Evolutionary conservation across 2,797 vertebrate species (phyloP).

Genomic region (Rhinogobio ventralis): DNA sequence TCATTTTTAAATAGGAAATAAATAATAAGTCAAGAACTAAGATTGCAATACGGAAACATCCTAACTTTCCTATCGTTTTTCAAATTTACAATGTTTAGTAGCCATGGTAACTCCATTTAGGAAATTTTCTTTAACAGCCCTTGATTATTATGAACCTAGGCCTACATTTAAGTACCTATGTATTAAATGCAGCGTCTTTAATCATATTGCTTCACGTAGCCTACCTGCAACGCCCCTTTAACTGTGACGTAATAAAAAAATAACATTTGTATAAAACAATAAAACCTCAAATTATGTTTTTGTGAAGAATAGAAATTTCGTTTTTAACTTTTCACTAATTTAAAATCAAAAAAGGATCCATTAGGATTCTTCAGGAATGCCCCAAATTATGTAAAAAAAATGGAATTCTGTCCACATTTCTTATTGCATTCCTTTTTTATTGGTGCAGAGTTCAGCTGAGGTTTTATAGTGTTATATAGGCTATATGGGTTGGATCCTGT

Average conservation of each 20-base stretch:
- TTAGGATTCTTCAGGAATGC: background rate
- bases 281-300: background rate
- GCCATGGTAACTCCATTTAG: background rate
- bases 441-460: background rate
- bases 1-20: background rate
- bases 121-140: background rate
- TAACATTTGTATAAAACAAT: background rate
- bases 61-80: background rate
- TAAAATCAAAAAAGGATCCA: background rate
- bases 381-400: background rate
- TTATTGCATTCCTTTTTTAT: background rate
- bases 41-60: background rate
- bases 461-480: background rate
- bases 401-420: background rate
- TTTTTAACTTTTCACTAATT: background rate
- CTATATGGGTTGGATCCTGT: background rate
- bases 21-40: background rate
- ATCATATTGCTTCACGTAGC: background rate
- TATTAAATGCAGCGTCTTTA: background rate
- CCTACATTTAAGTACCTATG: background rate
- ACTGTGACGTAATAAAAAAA: background rate
- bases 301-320: background rate
- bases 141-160: background rate
- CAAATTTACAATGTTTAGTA: background rate
- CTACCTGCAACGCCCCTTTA: background rate